A percentile compares a stretch with the other conserved stretches of the same genome.
Conservation (phyloP, 2,888 invertebrate species). For the Priocnemis perturbator region DNA sequence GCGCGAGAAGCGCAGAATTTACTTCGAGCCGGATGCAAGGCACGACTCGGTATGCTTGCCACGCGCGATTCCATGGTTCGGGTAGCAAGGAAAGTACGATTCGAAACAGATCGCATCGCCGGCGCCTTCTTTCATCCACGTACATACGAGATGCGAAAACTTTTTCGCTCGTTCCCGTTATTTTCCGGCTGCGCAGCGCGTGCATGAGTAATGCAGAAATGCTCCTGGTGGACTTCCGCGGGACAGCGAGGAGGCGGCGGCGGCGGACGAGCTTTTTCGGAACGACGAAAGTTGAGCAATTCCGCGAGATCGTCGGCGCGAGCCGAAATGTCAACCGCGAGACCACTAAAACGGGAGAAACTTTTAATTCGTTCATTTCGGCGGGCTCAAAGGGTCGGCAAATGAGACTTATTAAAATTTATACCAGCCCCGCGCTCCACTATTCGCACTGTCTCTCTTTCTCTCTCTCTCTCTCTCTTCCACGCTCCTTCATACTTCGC, state of each 20-base stretch:
- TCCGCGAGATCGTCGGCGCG: conserved; percentile 60
- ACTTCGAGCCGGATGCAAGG: no score
- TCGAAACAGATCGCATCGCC: no score
- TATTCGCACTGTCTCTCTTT: conserved; percentile 32
- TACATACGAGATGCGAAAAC: not conserved
- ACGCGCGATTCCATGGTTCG: no score
- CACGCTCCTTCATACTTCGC: not conserved
- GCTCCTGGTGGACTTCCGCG: conserved; percentile 40
- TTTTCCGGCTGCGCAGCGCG: not conserved
- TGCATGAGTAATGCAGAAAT: conserved; percentile 55
- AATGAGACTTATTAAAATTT: conserved; percentile 74
- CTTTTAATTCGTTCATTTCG: conserved; percentile 75
- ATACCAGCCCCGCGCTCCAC: conserved; percentile 57
- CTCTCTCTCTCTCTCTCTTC: conserved; percentile 17
- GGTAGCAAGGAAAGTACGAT: not conserved
- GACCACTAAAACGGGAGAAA: conserved; percentile 69
- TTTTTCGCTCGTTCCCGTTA: not conserved
- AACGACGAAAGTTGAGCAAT: conserved; percentile 72
- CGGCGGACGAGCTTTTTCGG: conserved; percentile 39
- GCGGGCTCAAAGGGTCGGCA: conserved; percentile 71
- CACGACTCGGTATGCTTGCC: no score
- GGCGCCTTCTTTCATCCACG: no score
- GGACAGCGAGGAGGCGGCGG: not conserved
- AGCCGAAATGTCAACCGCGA: conserved; percentile 73
- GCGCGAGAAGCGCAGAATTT: no score